Evolutionary conservation across 2,797 vertebrate species (phyloP).

Genomic region (Prionace glauca): DNA sequence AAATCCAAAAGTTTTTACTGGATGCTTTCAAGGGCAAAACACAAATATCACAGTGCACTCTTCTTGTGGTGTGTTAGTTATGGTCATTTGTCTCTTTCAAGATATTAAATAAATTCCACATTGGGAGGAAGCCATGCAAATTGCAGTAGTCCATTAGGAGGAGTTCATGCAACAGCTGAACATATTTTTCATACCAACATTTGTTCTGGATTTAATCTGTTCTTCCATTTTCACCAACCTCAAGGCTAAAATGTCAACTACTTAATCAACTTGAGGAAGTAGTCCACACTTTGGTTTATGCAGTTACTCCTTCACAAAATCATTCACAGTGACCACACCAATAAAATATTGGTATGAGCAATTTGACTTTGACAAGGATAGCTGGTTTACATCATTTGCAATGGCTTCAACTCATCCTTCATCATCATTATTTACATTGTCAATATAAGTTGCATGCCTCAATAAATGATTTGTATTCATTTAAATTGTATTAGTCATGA

Average conservation of each 20-base stretch:
- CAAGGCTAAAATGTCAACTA: conserved; percentile 4
- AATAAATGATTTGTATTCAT: neutral
- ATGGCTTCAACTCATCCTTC: neutral
- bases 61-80: neutral
- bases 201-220: neutral
- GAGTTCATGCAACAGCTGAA: neutral
- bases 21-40: neutral
- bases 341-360: neutral
- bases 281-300: neutral
- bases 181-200: neutral
- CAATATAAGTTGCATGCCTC: neutral
- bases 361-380: neutral
- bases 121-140: neutral
- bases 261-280: neutral
- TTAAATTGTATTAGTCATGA: neutral
- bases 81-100: neutral
- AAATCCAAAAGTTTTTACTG: neutral
- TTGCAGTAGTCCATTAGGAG: neutral
- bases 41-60: neutral
- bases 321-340: neutral
- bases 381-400: neutral
- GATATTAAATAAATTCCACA: neutral
- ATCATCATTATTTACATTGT: neutral
- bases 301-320: neutral
- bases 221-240: neutral